phyloP scores from a whole-genome alignment of 2,888 invertebrate species.

The Apodemia hepburni region DNA sequence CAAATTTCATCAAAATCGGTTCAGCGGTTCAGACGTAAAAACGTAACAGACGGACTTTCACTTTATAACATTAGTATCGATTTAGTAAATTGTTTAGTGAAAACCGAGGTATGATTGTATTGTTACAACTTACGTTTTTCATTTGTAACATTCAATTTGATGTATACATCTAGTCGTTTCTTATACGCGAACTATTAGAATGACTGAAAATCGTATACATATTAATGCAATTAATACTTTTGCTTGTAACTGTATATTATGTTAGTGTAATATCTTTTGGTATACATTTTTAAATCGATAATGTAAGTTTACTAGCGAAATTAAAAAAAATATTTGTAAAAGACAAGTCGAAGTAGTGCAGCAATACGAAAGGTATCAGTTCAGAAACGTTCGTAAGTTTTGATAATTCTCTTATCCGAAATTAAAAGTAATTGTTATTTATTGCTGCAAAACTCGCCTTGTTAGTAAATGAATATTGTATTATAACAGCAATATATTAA shows the following conservation, averaged over 20 bases:
- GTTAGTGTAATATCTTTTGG: background rate
- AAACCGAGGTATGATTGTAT: background rate
- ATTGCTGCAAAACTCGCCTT: background rate
- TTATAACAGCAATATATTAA: background rate
- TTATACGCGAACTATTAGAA: background rate
- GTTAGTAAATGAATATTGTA: background rate
- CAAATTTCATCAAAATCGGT: no score
- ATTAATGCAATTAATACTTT: slow-evolving; percentile 2
- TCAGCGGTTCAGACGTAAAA: no score
- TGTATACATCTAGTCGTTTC: slow-evolving; percentile 5
- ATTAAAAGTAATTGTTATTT: no score
- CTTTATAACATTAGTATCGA: no score
- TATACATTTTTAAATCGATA: slow-evolving; percentile 1
- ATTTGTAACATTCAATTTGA: background rate
- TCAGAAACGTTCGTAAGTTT: no score
- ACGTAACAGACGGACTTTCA: no score
- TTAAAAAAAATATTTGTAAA: background rate
- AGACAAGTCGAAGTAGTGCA: background rate
- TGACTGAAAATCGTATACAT: slow-evolving; percentile 6
- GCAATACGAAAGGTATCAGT: background rate
- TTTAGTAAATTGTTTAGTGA: background rate
- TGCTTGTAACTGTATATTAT: slow-evolving; percentile 6
- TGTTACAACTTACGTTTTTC: background rate
- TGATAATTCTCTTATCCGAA: no score
- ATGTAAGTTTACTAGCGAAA: background rate